Evolutionary conservation across 1,140 invertebrate species (phyloP).

Genomic region (Drosophila tristis): DNA sequence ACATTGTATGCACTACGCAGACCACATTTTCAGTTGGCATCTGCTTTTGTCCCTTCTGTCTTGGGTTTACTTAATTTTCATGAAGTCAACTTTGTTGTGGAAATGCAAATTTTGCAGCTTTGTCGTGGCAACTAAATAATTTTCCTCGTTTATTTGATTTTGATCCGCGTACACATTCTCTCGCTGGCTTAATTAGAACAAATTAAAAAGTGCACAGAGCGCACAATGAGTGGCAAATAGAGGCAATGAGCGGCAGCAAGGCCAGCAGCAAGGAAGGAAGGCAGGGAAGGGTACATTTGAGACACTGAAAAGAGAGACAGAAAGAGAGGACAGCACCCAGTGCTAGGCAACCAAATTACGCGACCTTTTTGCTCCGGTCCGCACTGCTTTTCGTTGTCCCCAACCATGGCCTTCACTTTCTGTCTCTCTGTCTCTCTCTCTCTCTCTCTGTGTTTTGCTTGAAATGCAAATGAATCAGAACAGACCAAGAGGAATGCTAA

Average conservation of each 20-base stretch:
- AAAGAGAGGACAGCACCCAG: constrained; percentile 7
- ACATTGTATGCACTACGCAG: too few species aligned
- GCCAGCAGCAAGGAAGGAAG: constrained; percentile 1
- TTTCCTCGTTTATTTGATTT: constrained; percentile 40
- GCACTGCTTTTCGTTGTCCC: neutral
- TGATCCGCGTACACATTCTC: constrained; percentile 41
- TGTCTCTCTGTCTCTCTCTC: neutral
- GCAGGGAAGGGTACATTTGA: neutral
- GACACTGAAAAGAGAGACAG: constrained; percentile 1
- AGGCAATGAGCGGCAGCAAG: constrained; percentile 7
- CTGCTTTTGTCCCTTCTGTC: too few species aligned
- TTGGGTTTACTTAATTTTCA: neutral
- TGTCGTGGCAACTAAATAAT: constrained; percentile 38
- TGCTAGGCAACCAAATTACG: constrained; percentile 60
- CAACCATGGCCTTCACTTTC: neutral
- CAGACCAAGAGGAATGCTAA: constrained; percentile 8
- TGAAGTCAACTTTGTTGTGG: too few species aligned
- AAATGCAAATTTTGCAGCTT: constrained; percentile 9
- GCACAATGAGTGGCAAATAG: constrained; percentile 49
- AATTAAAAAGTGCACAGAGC: constrained; percentile 68
- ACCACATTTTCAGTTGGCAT: too few species aligned
- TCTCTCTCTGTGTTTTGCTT: constrained; percentile 41
- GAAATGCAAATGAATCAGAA: constrained; percentile 79
- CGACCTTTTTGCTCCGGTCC: constrained; percentile 63
- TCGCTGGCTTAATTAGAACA: constrained; percentile 70